phyloP scores from a whole-genome alignment of 2,797 vertebrate species.

The Oreochromis grahami region DNA sequence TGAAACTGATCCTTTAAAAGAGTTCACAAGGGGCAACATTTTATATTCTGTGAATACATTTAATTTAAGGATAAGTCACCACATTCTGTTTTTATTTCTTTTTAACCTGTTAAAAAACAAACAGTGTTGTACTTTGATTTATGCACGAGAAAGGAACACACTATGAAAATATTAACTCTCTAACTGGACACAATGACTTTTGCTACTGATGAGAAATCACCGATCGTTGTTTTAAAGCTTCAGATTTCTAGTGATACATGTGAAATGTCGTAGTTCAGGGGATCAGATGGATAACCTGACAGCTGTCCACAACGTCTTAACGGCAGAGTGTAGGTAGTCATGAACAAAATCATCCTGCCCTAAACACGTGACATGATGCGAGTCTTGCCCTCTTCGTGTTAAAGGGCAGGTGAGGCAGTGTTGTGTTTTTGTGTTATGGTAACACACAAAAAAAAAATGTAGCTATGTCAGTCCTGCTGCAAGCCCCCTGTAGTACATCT shows the following conservation, averaged over 20 bases:
- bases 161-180: neutral
- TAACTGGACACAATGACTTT: neutral
- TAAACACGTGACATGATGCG: neutral
- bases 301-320: neutral
- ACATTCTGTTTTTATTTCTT: neutral
- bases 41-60: neutral
- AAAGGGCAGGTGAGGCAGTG: rapidly evolving
- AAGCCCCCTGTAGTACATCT: neutral
- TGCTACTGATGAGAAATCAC: neutral
- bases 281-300: neutral
- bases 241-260: rapidly evolving
- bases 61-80: rapidly evolving
- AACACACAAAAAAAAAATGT: neutral
- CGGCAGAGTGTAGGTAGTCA: too few species aligned
- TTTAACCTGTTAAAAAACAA: neutral
- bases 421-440: neutral
- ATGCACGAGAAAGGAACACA: neutral
- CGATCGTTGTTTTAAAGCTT: rapidly evolving
- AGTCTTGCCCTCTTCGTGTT: neutral
- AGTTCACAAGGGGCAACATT: too few species aligned
- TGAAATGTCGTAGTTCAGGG: neutral
- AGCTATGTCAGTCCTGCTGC: neutral
- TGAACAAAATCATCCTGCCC: neutral
- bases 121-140: neutral
- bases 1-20: neutral